phyloP scores from a whole-genome alignment of 2,797 vertebrate genomes.

The Delichon dasypus region DNA sequence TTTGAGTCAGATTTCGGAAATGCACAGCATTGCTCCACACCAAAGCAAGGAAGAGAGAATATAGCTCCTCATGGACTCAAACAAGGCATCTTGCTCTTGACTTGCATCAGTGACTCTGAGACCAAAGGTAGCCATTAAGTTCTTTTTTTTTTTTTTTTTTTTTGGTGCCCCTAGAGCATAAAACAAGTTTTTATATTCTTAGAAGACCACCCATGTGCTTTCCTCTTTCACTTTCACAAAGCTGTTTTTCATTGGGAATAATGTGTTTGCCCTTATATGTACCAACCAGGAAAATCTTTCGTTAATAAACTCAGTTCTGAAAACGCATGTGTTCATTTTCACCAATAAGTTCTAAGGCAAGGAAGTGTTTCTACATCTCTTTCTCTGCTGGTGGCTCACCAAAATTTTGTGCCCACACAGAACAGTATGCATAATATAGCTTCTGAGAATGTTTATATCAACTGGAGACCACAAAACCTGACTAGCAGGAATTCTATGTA shows the following conservation, averaged over 20 bases:
- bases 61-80: background rate
- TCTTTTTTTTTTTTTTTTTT: too few relatives aligned
- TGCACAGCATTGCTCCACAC: background rate
- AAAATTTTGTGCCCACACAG: background rate
- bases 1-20: background rate
- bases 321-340: background rate
- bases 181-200: background rate
- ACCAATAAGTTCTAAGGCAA: background rate
- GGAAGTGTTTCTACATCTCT: background rate
- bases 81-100: background rate
- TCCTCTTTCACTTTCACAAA: background rate
- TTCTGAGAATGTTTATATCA: background rate
- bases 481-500: background rate
- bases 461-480: background rate
- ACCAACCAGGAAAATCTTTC: background rate
- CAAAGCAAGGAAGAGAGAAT: background rate
- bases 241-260: slow-evolving; percentile 13
- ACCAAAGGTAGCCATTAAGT: background rate
- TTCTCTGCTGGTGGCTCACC: background rate
- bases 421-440: background rate
- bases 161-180: background rate
- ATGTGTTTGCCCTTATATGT: background rate
- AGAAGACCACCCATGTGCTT: slow-evolving; percentile 8
- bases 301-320: background rate
- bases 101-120: background rate